Base-by-base conservation (phyloP, 2,888 invertebrate species). In the Scelioninae gen. 2 region DNA sequence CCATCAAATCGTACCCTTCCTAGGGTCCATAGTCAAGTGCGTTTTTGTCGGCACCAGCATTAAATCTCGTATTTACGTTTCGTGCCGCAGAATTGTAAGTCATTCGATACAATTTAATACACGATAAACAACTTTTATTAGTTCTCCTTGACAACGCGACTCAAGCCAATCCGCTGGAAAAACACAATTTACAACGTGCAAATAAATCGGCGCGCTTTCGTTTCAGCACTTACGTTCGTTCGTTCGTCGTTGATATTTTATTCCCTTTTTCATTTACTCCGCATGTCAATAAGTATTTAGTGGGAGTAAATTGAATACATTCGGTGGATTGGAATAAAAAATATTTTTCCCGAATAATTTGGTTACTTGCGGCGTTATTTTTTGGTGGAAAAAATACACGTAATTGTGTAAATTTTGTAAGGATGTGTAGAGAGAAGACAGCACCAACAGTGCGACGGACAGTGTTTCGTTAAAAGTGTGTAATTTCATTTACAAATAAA, bases 41-140 rank as follows among this genome's bases (percentile, higher is more conserved):
- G 65, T 18, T 39, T 64, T 64, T 58, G 64, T 39, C 50, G 37
- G 19, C 33, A 11, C 33, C 25, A 19, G 57, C 63, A 70, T 64
- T 70, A 70, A 63, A 63, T 70, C 48, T 55, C 22, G 55, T 72
- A 67, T 65, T 72, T 72, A 65, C 55, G 60, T 61, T 41, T 60
- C 52, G 41, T 60, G 60, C 45, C 18, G 15, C 19, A 35, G 39
- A 65, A 71, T 71, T 58, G 63, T 71, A 58, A 64, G 55, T 71
- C 64, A 65, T 65, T 58, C 53, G 64, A 65, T 60, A 60, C 65
- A 60, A 60, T 65, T 65, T 60, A 72, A 72, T 72, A 72, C 46
- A 65, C 65, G 60, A 72, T 65, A 61, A 72, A 71, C 65, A 65
- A 65, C 65, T 71, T 71, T 65, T 71, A 71, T 71, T 71, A 57